Evolutionary conservation across 2,113 vertebrate genomes (phyloP), one percentile per base, ranked within the genome.

Genomic region (Amblyornis subalaris): DNA sequence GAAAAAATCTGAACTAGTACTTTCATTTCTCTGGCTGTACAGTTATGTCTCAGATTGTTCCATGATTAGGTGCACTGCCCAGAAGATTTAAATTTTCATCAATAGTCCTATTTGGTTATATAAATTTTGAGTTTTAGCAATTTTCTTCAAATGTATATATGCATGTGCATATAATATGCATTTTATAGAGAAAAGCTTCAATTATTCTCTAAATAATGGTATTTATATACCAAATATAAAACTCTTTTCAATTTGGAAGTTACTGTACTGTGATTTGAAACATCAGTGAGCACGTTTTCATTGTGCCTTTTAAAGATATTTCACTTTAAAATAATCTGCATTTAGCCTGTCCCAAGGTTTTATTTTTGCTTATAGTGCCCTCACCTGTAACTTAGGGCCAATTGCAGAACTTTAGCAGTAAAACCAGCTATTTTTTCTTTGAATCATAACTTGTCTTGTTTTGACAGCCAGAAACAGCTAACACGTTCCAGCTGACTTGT

Each of bases 301-400:
- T 50, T 69, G 28, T 53, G 44, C 36, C 2, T 67, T 85, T 86
- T 60, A 75, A 90, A 87, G 26, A n/a, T 50, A 26, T 36, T 65
- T 75, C 26, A 15, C 42, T 79, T 75, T 19, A 54, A 29, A 55
- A 18, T 2, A 42, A 85, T 83, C 40, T 80, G 55, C 67, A 84
- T 80, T 66, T 86, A 80, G 58, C 7, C 12, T 54, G 26, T 69
- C 24, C 35, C 16, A n/a, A 73, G 58, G 15, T 85, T 95, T 94
- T 95, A 24, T 50, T 96, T 91, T 96, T 96, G 95, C 85, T 67
- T 95, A 93, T 26, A 96, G 93, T 97, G 95, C 96, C 96, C 94
- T 93, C 95, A 90, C 85, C 96, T 96, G 95, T 97, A 96, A 89
- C 29, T 86, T 82, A n/a, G 64, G 82, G 47, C 31, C 73, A 93